phyloP scores from a whole-genome alignment of 1,140 invertebrate genomes.

The Tribolium castaneum region DNA sequence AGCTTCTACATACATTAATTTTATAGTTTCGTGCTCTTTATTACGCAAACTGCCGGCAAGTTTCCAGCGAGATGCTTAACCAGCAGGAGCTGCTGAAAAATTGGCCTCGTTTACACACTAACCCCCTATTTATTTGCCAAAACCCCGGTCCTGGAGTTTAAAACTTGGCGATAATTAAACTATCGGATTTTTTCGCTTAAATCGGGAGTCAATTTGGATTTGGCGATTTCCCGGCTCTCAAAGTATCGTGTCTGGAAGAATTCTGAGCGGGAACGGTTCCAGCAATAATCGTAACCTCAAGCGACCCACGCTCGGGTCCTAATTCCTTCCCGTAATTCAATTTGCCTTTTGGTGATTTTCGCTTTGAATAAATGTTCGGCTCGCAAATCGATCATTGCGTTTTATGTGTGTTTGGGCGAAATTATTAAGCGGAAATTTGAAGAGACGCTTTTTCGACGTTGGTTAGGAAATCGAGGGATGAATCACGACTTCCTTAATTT shows the following conservation, averaged over 20 bases:
- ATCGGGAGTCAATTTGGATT: neutral
- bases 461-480: neutral
- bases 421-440: conserved; percentile 28
- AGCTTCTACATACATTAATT: conserved; percentile 21
- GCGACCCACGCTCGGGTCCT: conserved; percentile 35
- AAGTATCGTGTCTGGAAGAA: neutral
- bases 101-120: neutral
- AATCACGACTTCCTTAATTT: conserved; percentile 22
- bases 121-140: no score
- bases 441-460: neutral
- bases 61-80: neutral
- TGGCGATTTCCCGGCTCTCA: neutral
- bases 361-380: conserved; percentile 44
- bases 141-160: no score
- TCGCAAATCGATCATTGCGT: conserved; percentile 12
- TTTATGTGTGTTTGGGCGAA: conserved; percentile 25
- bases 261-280: conserved; percentile 26
- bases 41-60: neutral
- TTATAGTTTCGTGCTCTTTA: conserved; percentile 32
- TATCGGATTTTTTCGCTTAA: no score
- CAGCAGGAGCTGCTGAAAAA: neutral
- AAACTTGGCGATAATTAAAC: no score
- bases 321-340: conserved; percentile 48
- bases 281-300: conserved; percentile 49
- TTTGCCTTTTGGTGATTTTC: conserved; percentile 50